A percentile compares a stretch with the other conserved stretches of the same genome.
phyloP scores from a whole-genome alignment of 2,888 invertebrate species.

The Leptinotarsa rubiginosa region DNA sequence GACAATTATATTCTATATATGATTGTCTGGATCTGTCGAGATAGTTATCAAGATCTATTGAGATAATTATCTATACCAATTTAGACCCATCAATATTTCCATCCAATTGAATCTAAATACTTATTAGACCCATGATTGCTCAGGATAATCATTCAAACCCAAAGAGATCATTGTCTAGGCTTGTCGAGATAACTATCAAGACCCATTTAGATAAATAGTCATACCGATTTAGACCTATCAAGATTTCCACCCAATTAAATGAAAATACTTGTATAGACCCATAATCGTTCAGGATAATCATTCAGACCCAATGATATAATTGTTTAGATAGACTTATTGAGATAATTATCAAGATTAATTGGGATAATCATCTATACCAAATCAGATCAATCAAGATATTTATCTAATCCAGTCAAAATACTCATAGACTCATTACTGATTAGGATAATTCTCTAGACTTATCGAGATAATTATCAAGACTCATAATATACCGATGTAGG shows the following conservation, averaged over 20 bases:
- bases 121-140: too few species aligned
- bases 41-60: neutral
- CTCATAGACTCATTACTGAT: too few species aligned
- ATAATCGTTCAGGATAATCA: too few species aligned
- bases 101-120: neutral
- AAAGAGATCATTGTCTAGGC: neutral
- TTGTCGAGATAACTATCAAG: neutral
- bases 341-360: neutral
- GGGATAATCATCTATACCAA: neutral
- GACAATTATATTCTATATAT: neutral
- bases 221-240: neutral
- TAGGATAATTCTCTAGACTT: too few species aligned
- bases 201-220: neutral
- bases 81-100: neutral
- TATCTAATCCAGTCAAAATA: neutral
- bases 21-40: neutral
- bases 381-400: neutral
- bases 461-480: too few species aligned
- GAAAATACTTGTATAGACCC: neutral
- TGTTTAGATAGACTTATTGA: neutral
- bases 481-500: too few species aligned
- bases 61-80: neutral
- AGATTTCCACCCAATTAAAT: neutral
- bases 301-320: neutral
- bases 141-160: too few species aligned